Conservation (phyloP, 1,140 invertebrate genomes). For the Dendroctonus ponderosae region DNA sequence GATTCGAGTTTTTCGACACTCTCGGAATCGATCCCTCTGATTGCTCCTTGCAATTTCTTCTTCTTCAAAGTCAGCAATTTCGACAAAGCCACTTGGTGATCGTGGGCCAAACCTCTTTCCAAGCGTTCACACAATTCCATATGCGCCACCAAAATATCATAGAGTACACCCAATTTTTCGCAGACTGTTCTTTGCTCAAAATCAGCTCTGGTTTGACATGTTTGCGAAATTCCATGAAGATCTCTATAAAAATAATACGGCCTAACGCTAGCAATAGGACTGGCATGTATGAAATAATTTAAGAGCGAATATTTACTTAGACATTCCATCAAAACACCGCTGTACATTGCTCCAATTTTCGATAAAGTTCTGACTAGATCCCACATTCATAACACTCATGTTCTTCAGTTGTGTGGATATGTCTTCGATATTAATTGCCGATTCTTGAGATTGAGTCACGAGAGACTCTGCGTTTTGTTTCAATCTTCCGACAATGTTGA, state of each 20-base stretch:
- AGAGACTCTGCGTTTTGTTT: slow-evolving; percentile 57
- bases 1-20: slow-evolving; percentile 68
- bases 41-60: slow-evolving; percentile 68
- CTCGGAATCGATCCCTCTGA: slow-evolving; percentile 61
- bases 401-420: slow-evolving; percentile 48
- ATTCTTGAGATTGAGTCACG: slow-evolving; percentile 51
- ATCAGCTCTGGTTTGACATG: slow-evolving; percentile 43
- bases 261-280: no score
- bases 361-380: slow-evolving; percentile 50
- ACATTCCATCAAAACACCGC: slow-evolving; percentile 55
- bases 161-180: slow-evolving; percentile 62
- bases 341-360: slow-evolving; percentile 57
- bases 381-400: slow-evolving; percentile 43
- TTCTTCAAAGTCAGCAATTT: slow-evolving; percentile 71
- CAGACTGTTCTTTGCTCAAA: slow-evolving; percentile 57
- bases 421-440: slow-evolving; percentile 56
- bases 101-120: slow-evolving; percentile 66
- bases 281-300: no score
- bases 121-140: slow-evolving; percentile 69
- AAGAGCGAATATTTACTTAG: slow-evolving; percentile 36
- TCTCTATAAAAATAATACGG: slow-evolving; percentile 31
- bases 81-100: slow-evolving; percentile 67
- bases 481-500: slow-evolving; percentile 52
- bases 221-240: slow-evolving; percentile 43
- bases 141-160: slow-evolving; percentile 64